These are phyloP conservation scores for Ditula angustiorana DNA, from an alignment of 2,888 invertebrate genomes.

Conservation along the genomic window DNA sequence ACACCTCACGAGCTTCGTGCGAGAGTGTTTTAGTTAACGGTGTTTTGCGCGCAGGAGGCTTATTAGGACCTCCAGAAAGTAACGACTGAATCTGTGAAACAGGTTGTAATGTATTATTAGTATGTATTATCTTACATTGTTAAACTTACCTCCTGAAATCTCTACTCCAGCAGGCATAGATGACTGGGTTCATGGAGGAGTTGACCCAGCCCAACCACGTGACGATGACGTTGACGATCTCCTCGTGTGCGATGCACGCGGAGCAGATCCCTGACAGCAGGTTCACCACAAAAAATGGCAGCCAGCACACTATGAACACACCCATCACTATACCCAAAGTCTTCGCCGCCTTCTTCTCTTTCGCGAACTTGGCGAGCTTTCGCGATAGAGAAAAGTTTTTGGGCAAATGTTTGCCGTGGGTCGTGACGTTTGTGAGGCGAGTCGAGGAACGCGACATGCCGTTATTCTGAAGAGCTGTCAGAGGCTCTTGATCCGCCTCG, in stretches of 20 bases:
- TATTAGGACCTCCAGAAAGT: no score
- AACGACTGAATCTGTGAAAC: no score
- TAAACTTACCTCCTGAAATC: slow-evolving; percentile 94
- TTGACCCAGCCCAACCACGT: slow-evolving; percentile 98
- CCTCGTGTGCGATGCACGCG: slow-evolving; percentile 94
- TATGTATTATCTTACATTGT: slow-evolving; percentile 6
- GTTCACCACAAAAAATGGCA: slow-evolving; percentile 98
- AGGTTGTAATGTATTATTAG: no score
- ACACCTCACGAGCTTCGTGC: no score
- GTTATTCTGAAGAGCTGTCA: slow-evolving; percentile 92
- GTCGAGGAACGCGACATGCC: slow-evolving; percentile 90
- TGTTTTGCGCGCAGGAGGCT: no score
- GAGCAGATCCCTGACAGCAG: slow-evolving; percentile 95
- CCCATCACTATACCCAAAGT: slow-evolving; percentile 99
- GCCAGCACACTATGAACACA: slow-evolving; percentile 98
- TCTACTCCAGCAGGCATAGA: slow-evolving; percentile 99
- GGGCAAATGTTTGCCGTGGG: slow-evolving; percentile 87
- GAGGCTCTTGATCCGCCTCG: slow-evolving; percentile 89
- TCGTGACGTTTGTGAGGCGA: slow-evolving; percentile 85
- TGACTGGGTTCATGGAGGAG: slow-evolving; percentile 98
- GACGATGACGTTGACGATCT: slow-evolving; percentile 94
- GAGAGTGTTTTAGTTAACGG: no score
- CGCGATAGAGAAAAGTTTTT: slow-evolving; percentile 97
- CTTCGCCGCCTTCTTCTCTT: slow-evolving; percentile 99
- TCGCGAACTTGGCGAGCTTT: slow-evolving; percentile 97